These are phyloP conservation scores for Protobothrops flavoviridis DNA, from an alignment of 2,113 vertebrate species.

Conservation along the genomic window DNA sequence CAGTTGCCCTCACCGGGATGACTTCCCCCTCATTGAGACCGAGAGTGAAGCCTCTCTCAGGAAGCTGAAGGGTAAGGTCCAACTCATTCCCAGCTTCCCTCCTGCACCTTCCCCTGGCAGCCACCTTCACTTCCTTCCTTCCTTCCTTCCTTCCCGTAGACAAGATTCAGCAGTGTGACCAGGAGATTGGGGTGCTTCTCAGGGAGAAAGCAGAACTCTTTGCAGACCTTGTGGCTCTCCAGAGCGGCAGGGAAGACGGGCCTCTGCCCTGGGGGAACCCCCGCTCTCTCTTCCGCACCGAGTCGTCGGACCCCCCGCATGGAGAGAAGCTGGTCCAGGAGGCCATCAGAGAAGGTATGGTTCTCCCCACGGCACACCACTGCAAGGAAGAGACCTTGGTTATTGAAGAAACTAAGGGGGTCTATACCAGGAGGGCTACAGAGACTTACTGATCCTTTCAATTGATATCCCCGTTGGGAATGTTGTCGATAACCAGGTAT, in stretches of 20 bases:
- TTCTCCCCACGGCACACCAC: too few species aligned
- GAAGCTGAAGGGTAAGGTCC: constrained; percentile 81
- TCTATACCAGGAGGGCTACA: background rate
- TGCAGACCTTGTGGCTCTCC: constrained; percentile 69
- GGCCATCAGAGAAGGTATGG: constrained; percentile 81
- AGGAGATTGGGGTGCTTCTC: constrained; percentile 80
- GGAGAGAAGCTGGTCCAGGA: constrained; percentile 82
- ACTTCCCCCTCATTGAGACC: constrained; percentile 89
- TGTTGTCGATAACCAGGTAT: background rate
- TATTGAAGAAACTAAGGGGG: background rate
- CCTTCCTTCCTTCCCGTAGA: constrained; percentile 57
- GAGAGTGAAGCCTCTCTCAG: constrained; percentile 84
- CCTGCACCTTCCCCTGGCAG: background rate
- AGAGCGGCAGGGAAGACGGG: constrained; percentile 39
- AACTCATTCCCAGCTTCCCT: background rate
- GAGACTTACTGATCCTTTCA: background rate
- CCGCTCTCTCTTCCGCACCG: constrained; percentile 79
- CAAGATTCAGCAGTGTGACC: constrained; percentile 85
- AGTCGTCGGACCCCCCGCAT: constrained; percentile 74
- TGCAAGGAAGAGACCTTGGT: background rate
- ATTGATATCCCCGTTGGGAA: background rate
- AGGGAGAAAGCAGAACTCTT: constrained; percentile 86
- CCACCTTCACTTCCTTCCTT: too few species aligned
- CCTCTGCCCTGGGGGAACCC: constrained; percentile 57
- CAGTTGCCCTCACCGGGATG: constrained; percentile 85